These are phyloP conservation scores for Toxotes chatareus DNA, from an alignment of 2,113 vertebrate species.

Conservation along the genomic window DNA sequence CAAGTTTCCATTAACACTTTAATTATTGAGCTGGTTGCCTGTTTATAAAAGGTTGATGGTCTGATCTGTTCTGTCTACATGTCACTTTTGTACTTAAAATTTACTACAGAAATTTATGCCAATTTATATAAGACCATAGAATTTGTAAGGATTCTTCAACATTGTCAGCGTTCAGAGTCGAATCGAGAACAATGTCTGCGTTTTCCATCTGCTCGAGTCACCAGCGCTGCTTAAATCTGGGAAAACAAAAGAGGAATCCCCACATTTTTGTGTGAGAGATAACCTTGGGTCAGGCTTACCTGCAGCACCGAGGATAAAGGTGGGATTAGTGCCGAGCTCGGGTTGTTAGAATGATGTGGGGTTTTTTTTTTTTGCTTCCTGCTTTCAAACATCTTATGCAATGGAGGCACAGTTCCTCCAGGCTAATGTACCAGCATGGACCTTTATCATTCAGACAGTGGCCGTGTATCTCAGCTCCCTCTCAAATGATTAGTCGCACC, in stretches of 20 bases:
- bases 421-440: too few species aligned
- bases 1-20: neutral
- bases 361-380: neutral
- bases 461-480: too few species aligned
- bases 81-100: too few species aligned
- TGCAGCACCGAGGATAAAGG: constrained; percentile 45
- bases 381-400: constrained; percentile 24
- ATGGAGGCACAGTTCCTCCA: constrained; percentile 1
- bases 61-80: too few species aligned
- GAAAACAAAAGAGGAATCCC: constrained; percentile 42
- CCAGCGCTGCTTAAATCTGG: constrained; percentile 3
- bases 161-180: neutral
- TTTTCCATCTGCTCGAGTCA: constrained; percentile 5
- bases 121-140: neutral
- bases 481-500: neutral
- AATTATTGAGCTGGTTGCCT: neutral
- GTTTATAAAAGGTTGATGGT: neutral
- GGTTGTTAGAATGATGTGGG: neutral
- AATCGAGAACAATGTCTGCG: neutral
- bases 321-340: constrained; percentile 50
- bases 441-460: neutral
- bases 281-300: constrained; percentile 59
- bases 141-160: neutral
- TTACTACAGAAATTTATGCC: too few species aligned
- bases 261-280: constrained; percentile 44